These are phyloP conservation scores for Pyrocoelia pectoralis DNA, from an alignment of 2,888 invertebrate genomes.

Conservation along the genomic window DNA sequence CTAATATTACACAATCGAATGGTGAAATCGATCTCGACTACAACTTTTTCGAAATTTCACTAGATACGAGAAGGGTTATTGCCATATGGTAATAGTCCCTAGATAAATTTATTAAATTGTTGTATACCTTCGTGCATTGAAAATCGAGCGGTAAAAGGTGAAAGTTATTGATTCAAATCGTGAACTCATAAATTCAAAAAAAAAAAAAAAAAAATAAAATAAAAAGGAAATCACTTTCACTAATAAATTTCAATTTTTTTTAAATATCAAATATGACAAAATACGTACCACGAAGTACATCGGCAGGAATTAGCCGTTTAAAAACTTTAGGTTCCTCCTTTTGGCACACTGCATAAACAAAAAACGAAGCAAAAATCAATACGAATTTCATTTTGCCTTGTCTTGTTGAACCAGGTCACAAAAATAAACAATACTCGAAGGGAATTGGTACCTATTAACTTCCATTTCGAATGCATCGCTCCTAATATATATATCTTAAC, in stretches of 20 bases:
- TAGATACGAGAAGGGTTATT: no score
- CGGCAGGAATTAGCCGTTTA: slow-evolving; percentile 86
- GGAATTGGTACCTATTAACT: slow-evolving; percentile 1
- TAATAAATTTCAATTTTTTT: background rate
- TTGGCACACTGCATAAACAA: slow-evolving; percentile 59
- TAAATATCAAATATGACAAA: no score
- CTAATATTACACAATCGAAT: background rate
- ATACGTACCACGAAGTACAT: slow-evolving; percentile 83
- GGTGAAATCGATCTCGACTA: background rate
- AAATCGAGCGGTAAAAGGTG: background rate
- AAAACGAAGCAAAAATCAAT: slow-evolving; percentile 54
- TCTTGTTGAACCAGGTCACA: slow-evolving; percentile 4
- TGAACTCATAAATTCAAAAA: background rate
- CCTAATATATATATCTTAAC: slow-evolving; percentile 10
- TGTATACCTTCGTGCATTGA: background rate
- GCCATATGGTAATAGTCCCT: no score
- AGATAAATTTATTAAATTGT: no score
- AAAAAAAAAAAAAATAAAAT: slow-evolving; percentile 15
- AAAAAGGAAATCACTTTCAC: no score
- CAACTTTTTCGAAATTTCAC: no score
- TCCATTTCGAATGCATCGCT: slow-evolving; percentile 5
- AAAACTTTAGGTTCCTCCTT: slow-evolving; percentile 71
- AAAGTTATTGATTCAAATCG: background rate
- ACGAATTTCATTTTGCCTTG: slow-evolving; percentile 66
- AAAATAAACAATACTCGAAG: background rate